Evolutionary conservation across 2,888 invertebrate species (phyloP).

Genomic region (Stenichneumon culpator): DNA sequence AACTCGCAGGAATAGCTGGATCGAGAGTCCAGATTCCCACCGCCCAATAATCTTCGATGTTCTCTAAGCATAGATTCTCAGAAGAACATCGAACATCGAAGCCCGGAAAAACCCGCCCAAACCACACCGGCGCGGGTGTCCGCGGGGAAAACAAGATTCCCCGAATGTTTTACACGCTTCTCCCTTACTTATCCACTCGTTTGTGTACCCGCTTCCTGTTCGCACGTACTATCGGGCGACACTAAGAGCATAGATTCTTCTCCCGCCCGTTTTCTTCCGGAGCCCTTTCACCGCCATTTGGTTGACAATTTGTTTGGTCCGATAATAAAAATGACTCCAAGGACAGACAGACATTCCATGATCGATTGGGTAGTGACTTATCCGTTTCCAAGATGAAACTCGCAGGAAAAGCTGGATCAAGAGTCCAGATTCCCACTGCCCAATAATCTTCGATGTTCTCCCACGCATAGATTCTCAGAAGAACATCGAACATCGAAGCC

Average conservation of each 20-base stretch:
- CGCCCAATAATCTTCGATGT: background rate
- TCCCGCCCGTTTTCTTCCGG: background rate
- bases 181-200: conserved; percentile 47
- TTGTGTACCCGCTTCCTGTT: conserved; percentile 25
- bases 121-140: background rate
- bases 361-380: too few species aligned
- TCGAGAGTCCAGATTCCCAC: too few species aligned
- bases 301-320: conserved; percentile 58
- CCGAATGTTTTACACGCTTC: conserved; percentile 32
- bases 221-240: conserved; percentile 11
- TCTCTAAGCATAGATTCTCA: too few species aligned
- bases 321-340: too few species aligned
- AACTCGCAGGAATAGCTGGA: too few species aligned
- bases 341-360: too few species aligned
- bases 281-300: conserved; percentile 41
- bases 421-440: too few species aligned
- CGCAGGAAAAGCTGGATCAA: too few species aligned
- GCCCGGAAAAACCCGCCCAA: background rate
- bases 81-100: too few species aligned
- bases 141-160: conserved; percentile 20
- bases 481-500: too few species aligned
- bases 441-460: background rate
- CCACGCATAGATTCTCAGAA: too few species aligned
- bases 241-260: conserved; percentile 8
- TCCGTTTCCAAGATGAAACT: too few species aligned